These are phyloP conservation scores for Baryphthengus martii DNA, from an alignment of 2,113 vertebrate species.

Conservation along the genomic window DNA sequence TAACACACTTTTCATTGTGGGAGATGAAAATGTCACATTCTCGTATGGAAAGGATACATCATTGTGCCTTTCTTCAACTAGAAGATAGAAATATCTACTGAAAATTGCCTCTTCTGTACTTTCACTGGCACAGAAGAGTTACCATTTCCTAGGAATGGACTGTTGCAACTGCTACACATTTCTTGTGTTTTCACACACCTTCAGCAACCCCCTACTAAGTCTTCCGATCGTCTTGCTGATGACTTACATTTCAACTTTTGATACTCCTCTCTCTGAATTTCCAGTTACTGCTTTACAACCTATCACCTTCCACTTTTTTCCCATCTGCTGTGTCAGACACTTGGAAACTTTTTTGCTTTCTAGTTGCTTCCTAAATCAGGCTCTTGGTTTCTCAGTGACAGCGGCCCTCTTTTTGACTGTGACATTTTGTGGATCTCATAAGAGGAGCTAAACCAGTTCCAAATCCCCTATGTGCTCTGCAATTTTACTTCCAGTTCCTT, in stretches of 20 bases:
- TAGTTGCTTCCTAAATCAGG: background rate
- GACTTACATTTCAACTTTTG: background rate
- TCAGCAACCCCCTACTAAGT: background rate
- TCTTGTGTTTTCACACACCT: background rate
- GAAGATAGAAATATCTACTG: background rate
- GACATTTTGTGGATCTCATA: background rate
- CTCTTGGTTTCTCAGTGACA: background rate
- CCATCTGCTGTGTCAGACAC: background rate
- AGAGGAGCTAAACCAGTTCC: background rate
- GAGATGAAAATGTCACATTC: accelerated
- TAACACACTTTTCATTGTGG: background rate
- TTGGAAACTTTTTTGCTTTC: background rate
- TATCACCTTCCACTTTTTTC: background rate
- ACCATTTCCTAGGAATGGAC: background rate
- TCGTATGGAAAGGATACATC: background rate
- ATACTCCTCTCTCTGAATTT: background rate
- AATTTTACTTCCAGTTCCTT: background rate
- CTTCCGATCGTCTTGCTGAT: background rate
- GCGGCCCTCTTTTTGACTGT: background rate
- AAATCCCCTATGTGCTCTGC: background rate
- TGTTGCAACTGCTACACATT: background rate
- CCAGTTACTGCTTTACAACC: background rate
- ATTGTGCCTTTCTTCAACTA: background rate
- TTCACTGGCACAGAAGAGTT: background rate
- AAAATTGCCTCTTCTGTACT: background rate